Evolutionary conservation across 2,888 invertebrate genomes (phyloP), one percentile per base, ranked within the genome.

Genomic region (Cenopis cana): DNA sequence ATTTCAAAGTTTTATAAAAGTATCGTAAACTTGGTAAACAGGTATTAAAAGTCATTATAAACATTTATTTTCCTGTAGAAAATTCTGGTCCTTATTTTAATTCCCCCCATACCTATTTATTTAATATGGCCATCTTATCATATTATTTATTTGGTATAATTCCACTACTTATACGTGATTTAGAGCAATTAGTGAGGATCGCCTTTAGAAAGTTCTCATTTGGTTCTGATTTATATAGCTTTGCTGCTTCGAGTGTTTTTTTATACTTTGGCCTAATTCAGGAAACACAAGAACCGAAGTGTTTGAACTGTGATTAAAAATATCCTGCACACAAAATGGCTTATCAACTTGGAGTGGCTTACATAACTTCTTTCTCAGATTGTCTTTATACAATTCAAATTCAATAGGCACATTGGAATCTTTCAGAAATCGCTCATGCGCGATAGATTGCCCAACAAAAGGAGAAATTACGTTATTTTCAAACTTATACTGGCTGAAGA

Each of bases 401-500:
- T 81, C 76, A n/a, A 68, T 14, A 5, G 62, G 20, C 33, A 36
- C 12, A 33, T 4, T 14, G 12, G 81, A 71, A 9, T 76, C 29
- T 4, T 80, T 74, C 0, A 90, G 87, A 49, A 94, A 77, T 4
- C 73, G 73, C 8, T 85, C 78, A 0, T 82, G 75, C 6, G 86
- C 76, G 8, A 95, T 69, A 0, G 85, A 68, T 66, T 77, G 77
- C 0, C 95, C 95, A 56, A 94, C 83, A 76, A 91, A 93, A 0
- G 95, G 94, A 59, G 95, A 94, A 49, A 96, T 87, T 0, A 95
- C 83, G 17, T 87, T 79, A 0, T 85, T 79, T 1, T 84, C 82
- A 76, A 94, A 95, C 59, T 94, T 85, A 74, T 95, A 95, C 12
- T 84, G 79, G 0, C 83, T 78, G 78, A 94, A 96, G 79, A 94